Evolutionary conservation across 2,797 vertebrate species (phyloP).

Genomic region (Xiphorhynchus erythropygius): DNA sequence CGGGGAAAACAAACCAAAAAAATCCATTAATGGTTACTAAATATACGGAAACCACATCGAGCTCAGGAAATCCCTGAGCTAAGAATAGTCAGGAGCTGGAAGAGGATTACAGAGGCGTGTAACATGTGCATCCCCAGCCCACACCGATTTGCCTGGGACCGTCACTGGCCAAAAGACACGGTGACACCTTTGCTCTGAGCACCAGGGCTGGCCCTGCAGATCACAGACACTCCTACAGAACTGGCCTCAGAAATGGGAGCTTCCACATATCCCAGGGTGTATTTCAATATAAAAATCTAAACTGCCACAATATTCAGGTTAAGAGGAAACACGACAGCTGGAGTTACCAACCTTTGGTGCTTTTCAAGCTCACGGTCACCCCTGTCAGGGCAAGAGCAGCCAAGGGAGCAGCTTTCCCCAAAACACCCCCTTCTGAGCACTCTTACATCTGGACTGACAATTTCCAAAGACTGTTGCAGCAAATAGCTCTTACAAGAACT

Average conservation of each 20-base stretch:
- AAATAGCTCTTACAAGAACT: not conserved
- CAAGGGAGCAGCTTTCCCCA: not conserved
- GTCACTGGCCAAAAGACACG: not conserved
- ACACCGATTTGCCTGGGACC: not conserved
- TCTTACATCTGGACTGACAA: not conserved
- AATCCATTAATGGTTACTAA: constrained; percentile 63
- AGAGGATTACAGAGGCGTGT: constrained; percentile 30
- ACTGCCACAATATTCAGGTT: not conserved
- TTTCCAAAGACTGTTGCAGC: not conserved
- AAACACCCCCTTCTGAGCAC: not conserved
- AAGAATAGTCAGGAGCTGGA: constrained; percentile 55
- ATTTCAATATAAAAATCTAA: not conserved
- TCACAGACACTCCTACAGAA: not conserved
- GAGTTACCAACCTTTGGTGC: not conserved
- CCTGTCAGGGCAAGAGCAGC: not conserved
- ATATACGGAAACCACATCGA: constrained; percentile 66
- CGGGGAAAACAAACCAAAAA: not conserved
- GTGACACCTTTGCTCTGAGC: accelerated
- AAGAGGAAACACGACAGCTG: not conserved
- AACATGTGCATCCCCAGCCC: not conserved
- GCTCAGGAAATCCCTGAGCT: constrained; percentile 69
- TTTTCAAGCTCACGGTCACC: not conserved
- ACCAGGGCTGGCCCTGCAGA: not conserved
- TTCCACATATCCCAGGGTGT: not conserved
- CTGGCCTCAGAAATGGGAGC: not conserved